Base-by-base conservation (phyloP, 2,888 invertebrate genomes). In the Stratiomys singularior region DNA sequence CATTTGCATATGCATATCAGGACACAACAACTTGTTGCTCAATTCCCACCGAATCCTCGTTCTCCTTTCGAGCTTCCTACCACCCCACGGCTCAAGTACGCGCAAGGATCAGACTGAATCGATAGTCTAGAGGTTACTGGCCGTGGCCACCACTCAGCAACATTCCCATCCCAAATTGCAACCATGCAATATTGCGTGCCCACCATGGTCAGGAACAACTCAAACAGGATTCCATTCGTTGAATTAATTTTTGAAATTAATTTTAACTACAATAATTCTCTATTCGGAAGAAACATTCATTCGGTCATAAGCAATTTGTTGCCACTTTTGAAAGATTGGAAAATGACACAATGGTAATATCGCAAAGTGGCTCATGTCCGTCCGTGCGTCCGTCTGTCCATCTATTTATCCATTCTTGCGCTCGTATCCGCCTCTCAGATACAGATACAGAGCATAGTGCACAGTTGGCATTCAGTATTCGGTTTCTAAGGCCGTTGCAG, bases 241-340 rank as follows among this genome's bases (percentile, higher is more conserved):
- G 69, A 44, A 47, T 69, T 69, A 69, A 69, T 69, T 69, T 69
- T 69, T 47, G 69, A 69, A 69, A 69, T 69, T 46, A 69, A 46
- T 69, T 69, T 69, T 23, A 69, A 69, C 69, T 9, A 37, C 37
- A 9, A 37, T 37, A 9, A 46, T 30, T 69, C 23, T 11, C 64
- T 9, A 47, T 46, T 46, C 46, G 47, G 69, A 69, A 69, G 21
- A 18, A 44, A 25, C 64, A 25, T 60, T 60, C 58, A 11, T 60
- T 60, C 23, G 27, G 37, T 15, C 64, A 71, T 30, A 60, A 74
- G 28, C 60, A 67, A 67, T 67, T 67, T 67, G 44, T 44, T 30
- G 67, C 3, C 58, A 58, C 58, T 74, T 72, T 72, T 28, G n/a
- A 30, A 56, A 72, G 72, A 69, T 69, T 69, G 69, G 47, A 69